Evolutionary conservation across 2,797 vertebrate species (phyloP), one percentile per base, ranked within the genome.

Genomic region (Lateolabrax maculatus): DNA sequence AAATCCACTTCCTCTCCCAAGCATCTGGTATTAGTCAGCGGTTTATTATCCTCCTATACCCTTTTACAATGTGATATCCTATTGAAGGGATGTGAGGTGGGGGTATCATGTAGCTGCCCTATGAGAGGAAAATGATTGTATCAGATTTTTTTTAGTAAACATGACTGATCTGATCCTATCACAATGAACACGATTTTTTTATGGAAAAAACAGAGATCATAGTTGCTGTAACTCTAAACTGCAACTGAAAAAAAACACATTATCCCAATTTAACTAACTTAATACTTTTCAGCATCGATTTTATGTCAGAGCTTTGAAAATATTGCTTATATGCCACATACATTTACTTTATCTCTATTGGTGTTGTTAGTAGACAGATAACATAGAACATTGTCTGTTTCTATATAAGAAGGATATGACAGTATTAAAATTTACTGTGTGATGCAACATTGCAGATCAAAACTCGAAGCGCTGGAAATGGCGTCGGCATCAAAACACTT

Each of bases 21-120:
- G 62, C 37, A 11, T 79, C 73, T 80, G 55, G 78, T 75, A 81
- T 90, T 88, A 89, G 81, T 89, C 88, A 87, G 88, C 78, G 39
- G 37, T 90, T 87, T 87, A 72, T 83, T 77, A 77, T 58, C 60
- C 75, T 67, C 39, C 69, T 62, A 49, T 68, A 79, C 19, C 62
- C 41, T 81, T n/a, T 46, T 74, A 60, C 41, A 69, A 39, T 71
- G 27, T 52, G 36, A 71, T 27, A 69, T 60, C 44, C 13, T 64
- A 64, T 60, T 23, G 37, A 83, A 69, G 63, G 36, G 39, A 73
- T 63, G 23, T 43, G 34, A 48, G 10, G 34, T 63, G n/a, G 19
- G 19, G n/a, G 21, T 48, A 57, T 68, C 56, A 16, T 23, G 52
- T 51, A 46, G 46, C 34, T 72, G 57, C 21, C 18, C 37, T 62